Evolutionary conservation across 2,888 invertebrate genomes (phyloP).

Genomic region (Caenorhabditis sp.): DNA sequence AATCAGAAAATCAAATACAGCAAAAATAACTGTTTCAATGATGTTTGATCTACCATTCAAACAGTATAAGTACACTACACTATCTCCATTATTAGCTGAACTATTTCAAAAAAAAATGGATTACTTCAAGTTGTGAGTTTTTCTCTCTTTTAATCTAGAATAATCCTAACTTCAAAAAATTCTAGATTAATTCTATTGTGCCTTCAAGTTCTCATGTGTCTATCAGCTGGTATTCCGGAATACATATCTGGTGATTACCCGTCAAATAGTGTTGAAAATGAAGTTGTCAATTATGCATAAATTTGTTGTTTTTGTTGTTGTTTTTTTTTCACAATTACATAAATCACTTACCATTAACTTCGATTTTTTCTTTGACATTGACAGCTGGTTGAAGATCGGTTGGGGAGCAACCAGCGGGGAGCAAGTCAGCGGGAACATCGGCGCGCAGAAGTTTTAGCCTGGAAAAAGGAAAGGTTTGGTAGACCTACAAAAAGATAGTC

Average conservation of each 20-base stretch:
- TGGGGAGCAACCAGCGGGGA: slow-evolving; percentile 53
- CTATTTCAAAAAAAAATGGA: neutral
- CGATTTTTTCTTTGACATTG: slow-evolving; percentile 71
- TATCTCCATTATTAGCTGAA: too few relatives aligned
- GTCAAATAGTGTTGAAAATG: neutral
- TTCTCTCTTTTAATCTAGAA: neutral
- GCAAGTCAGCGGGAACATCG: slow-evolving; percentile 57
- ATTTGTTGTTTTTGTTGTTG: neutral
- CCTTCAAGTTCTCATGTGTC: neutral
- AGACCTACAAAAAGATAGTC: too few relatives aligned
- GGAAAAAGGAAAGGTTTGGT: neutral
- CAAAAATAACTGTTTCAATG: neutral
- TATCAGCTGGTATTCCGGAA: neutral
- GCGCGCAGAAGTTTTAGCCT: slow-evolving; percentile 68
- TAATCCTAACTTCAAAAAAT: neutral
- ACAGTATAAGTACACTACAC: neutral
- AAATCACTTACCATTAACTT: slow-evolving; percentile 62
- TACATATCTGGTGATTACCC: neutral
- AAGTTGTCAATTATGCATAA: neutral
- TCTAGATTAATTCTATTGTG: neutral
- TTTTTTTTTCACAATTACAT: neutral
- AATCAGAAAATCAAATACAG: neutral
- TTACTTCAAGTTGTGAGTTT: neutral
- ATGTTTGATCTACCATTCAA: neutral
- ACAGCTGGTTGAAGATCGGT: slow-evolving; percentile 61